A percentile compares a stretch with the other conserved stretches of the same genome.
Evolutionary conservation across 2,888 invertebrate genomes (phyloP).

Genomic region (Rhagonycha lutea): DNA sequence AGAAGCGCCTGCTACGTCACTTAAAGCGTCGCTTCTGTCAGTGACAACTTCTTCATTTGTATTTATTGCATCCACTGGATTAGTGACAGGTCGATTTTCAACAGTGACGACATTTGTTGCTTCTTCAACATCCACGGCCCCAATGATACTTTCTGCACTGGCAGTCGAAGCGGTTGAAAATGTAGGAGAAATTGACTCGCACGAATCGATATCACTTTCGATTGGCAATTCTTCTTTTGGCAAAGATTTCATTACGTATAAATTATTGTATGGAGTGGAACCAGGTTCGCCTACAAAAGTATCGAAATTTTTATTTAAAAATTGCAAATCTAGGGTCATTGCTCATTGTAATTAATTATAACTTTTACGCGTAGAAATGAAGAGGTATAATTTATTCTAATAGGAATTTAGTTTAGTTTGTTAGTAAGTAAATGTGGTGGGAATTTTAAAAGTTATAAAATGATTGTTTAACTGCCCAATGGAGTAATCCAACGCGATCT

Average conservation of each 20-base stretch:
- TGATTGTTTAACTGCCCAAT: too few species aligned
- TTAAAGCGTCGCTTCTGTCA: not conserved
- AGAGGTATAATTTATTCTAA: too few species aligned
- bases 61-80: not conserved
- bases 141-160: conserved; percentile 30
- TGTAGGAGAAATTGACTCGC: conserved; percentile 47
- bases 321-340: not conserved
- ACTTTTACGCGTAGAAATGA: not conserved
- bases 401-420: too few species aligned
- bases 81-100: not conserved
- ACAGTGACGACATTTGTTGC: not conserved
- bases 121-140: not conserved
- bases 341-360: not conserved
- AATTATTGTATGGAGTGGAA: conserved; percentile 55
- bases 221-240: conserved; percentile 1
- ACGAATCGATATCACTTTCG: conserved; percentile 37
- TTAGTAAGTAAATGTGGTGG: too few species aligned
- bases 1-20: not conserved
- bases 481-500: too few species aligned
- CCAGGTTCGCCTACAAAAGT: conserved; percentile 48
- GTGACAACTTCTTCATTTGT: not conserved
- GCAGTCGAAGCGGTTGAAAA: conserved; percentile 42
- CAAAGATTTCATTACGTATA: conserved; percentile 48
- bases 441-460: too few species aligned
- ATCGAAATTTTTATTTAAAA: not conserved